Percentiles rank a stretch among this genome's conserved stretches.
These are phyloP conservation scores for Lagodon rhomboides DNA, from an alignment of 2,797 vertebrate species.

Conservation along the genomic window DNA sequence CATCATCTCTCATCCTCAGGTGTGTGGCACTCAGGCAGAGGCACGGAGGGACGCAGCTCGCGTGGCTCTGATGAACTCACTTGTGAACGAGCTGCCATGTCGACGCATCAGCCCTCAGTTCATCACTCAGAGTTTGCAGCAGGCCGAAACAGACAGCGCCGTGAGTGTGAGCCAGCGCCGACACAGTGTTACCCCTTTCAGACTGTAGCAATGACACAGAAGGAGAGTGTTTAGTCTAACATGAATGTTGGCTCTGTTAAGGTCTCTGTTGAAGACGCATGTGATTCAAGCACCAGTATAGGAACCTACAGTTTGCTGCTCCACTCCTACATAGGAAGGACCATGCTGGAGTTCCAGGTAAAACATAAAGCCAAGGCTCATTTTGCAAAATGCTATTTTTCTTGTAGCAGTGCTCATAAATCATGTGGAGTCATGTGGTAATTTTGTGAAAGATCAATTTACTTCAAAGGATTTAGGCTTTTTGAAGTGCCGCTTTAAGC, in stretches of 20 bases:
- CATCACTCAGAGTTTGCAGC: slow-evolving; percentile 89
- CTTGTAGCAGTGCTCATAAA: slow-evolving; percentile 37
- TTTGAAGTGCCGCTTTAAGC: slow-evolving; percentile 4
- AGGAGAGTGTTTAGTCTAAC: background rate
- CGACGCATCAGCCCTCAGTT: slow-evolving; percentile 90
- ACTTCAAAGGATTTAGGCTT: slow-evolving; percentile 17
- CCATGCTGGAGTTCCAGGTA: slow-evolving; percentile 96
- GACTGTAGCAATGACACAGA: background rate
- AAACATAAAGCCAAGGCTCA: slow-evolving; percentile 1
- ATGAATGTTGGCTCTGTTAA: slow-evolving; percentile 68
- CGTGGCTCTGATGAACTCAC: slow-evolving; percentile 93
- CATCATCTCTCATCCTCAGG: slow-evolving; percentile 70
- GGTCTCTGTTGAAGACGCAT: slow-evolving; percentile 88
- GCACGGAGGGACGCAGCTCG: slow-evolving; percentile 93
- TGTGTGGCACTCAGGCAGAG: slow-evolving; percentile 92
- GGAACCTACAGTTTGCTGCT: slow-evolving; percentile 92
- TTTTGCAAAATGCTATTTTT: slow-evolving; percentile 14
- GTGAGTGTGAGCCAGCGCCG: slow-evolving; percentile 79
- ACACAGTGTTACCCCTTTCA: background rate
- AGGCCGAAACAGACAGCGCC: slow-evolving; percentile 87
- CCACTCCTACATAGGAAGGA: slow-evolving; percentile 89
- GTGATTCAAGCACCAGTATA: slow-evolving; percentile 91
- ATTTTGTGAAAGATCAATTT: slow-evolving; percentile 8
- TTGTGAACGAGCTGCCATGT: slow-evolving; percentile 92
- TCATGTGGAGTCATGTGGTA: slow-evolving; percentile 29